Conservation (phyloP, 1,140 invertebrate species). For the Mactra quadrangularis region DNA sequence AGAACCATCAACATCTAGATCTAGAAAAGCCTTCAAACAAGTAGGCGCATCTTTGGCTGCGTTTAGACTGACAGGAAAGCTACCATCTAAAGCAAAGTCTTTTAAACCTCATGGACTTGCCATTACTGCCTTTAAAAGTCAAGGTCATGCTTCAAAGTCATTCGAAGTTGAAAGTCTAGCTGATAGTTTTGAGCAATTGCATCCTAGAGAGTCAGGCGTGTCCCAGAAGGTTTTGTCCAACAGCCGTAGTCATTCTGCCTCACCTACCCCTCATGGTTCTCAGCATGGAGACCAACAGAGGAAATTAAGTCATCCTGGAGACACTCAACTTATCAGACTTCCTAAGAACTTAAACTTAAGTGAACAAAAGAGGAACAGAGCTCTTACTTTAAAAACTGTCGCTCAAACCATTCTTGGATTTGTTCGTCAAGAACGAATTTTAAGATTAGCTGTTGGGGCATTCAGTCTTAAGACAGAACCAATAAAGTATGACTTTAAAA, state of each 20-base stretch:
- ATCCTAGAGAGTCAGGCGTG: background rate
- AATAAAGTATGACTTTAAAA: slow-evolving; percentile 67
- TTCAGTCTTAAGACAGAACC: slow-evolving; percentile 50
- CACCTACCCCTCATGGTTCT: slow-evolving; percentile 1
- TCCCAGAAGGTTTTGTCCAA: slow-evolving; percentile 1
- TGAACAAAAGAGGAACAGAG: slow-evolving; percentile 57
- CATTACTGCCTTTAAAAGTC: slow-evolving; percentile 19
- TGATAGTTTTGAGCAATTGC: slow-evolving; percentile 15
- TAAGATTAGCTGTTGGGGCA: slow-evolving; percentile 61
- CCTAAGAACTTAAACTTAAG: slow-evolving; percentile 42
- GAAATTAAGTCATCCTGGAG: slow-evolving; percentile 30
- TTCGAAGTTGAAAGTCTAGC: slow-evolving; percentile 38
- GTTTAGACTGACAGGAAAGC: background rate
- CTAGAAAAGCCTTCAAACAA: slow-evolving; percentile 1
- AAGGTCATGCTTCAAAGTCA: slow-evolving; percentile 48
- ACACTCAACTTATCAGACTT: slow-evolving; percentile 41
- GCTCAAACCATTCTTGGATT: slow-evolving; percentile 57
- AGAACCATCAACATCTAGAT: too few relatives aligned
- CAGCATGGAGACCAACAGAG: background rate
- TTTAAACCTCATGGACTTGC: background rate
- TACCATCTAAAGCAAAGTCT: too few relatives aligned
- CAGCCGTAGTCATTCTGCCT: slow-evolving; percentile 40
- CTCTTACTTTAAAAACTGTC: slow-evolving; percentile 66
- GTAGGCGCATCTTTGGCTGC: background rate
- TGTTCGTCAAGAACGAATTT: slow-evolving; percentile 65